These are phyloP conservation scores for Leptoteleia sp. DNA, from an alignment of 1,140 invertebrate genomes.

Conservation along the genomic window DNA sequence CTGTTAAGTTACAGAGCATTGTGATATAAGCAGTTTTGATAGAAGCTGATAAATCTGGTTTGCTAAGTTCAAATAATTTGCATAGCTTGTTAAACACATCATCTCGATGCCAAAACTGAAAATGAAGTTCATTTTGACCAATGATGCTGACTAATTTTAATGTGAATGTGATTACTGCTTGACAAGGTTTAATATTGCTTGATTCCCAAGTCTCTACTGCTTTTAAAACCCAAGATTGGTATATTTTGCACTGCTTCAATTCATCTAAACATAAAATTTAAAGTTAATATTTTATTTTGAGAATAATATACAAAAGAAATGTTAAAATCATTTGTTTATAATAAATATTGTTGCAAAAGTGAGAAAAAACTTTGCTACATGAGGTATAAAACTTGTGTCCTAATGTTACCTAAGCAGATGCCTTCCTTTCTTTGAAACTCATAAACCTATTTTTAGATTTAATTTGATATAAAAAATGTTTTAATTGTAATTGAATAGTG, in stretches of 20 bases:
- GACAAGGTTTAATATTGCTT: slow-evolving; percentile 71
- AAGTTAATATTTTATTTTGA: background rate
- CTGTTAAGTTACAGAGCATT: slow-evolving; percentile 81
- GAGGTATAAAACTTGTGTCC: too few relatives aligned
- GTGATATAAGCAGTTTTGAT: slow-evolving; percentile 84
- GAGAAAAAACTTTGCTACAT: too few relatives aligned
- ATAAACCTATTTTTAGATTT: too few relatives aligned
- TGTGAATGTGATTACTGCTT: slow-evolving; percentile 77
- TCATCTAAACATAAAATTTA: slow-evolving; percentile 23
- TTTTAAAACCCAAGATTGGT: slow-evolving; percentile 72
- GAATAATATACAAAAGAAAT: background rate
- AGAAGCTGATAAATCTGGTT: slow-evolving; percentile 77
- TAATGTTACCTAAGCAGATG: too few relatives aligned
- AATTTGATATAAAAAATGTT: too few relatives aligned
- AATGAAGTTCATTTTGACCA: slow-evolving; percentile 76
- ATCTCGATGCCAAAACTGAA: slow-evolving; percentile 71
- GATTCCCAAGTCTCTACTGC: slow-evolving; percentile 72
- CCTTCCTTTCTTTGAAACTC: too few relatives aligned
- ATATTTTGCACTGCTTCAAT: slow-evolving; percentile 61
- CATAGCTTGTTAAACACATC: slow-evolving; percentile 77
- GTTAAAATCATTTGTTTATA: too few relatives aligned
- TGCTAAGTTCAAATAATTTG: slow-evolving; percentile 70
- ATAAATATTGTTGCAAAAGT: too few relatives aligned
- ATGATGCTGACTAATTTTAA: slow-evolving; percentile 79
- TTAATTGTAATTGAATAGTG: too few relatives aligned